These are phyloP conservation scores for Gallinago stenura DNA, from an alignment of 2,797 vertebrate genomes.

Conservation along the genomic window DNA sequence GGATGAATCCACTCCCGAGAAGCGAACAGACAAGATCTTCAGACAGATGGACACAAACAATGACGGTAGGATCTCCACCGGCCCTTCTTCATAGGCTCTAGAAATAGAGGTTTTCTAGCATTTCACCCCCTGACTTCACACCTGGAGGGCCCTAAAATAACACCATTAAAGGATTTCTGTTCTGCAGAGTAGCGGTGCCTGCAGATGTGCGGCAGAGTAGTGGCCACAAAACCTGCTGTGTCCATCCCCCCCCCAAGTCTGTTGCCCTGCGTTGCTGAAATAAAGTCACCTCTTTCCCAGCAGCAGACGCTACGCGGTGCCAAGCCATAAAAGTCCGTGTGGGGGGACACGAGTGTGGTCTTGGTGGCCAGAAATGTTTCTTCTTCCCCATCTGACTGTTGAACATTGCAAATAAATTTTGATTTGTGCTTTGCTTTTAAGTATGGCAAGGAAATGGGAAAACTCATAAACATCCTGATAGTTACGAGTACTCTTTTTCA, in stretches of 20 bases:
- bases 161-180: not conserved
- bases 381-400: not conserved
- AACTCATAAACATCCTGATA: not conserved
- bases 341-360: fast-evolving
- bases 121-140: not conserved
- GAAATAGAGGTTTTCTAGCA: not conserved
- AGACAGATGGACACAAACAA: constrained; percentile 90
- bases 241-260: not conserved
- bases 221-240: not conserved
- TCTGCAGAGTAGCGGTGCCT: fast-evolving
- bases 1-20: constrained; percentile 89
- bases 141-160: not conserved
- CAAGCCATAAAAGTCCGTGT: not conserved
- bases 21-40: constrained; percentile 90
- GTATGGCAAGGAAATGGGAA: not conserved
- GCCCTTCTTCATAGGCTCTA: not conserved
- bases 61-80: constrained; percentile 76
- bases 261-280: not conserved
- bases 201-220: not conserved
- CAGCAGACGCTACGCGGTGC: not conserved
- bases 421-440: not conserved
- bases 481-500: not conserved
- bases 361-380: not conserved
- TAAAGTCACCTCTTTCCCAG: not conserved
- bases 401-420: not conserved